phyloP scores from a whole-genome alignment of 2,797 vertebrate genomes.

The Leptatherina wallacei region DNA sequence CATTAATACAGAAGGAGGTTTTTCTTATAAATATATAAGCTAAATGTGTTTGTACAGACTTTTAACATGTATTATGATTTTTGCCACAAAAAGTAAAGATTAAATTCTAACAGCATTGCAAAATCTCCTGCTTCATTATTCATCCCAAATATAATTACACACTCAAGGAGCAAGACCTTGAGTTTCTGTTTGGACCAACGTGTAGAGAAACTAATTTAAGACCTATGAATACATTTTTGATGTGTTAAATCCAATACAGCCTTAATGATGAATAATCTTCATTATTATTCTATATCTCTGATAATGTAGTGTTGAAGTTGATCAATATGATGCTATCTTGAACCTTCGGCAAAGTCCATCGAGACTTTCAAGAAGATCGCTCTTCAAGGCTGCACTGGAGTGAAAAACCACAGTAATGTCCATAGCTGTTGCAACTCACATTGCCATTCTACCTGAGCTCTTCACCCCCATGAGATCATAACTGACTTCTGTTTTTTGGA shows the following conservation, averaged over 20 bases:
- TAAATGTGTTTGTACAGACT: conserved; percentile 12
- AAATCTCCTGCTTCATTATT: conserved; percentile 42
- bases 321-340: conserved; percentile 69
- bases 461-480: conserved; percentile 54
- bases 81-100: conserved; percentile 30
- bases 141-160: conserved; percentile 45
- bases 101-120: conserved; percentile 37
- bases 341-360: conserved; percentile 59
- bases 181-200: conserved; percentile 45
- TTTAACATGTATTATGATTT: conserved; percentile 22
- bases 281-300: conserved; percentile 77
- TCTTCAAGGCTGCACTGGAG: conserved; percentile 69
- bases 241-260: conserved; percentile 71
- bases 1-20: conserved; percentile 8
- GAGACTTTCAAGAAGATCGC: conserved; percentile 57
- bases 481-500: conserved; percentile 36
- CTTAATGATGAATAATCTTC: conserved; percentile 80
- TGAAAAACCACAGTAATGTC: conserved; percentile 47
- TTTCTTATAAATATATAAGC: background rate
- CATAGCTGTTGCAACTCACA: conserved; percentile 51
- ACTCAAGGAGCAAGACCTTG: conserved; percentile 71
- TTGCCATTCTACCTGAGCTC: conserved; percentile 64
- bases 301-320: conserved; percentile 63
- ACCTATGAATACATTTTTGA: conserved; percentile 77
- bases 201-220: conserved; percentile 69